phyloP scores from a whole-genome alignment of 2,888 invertebrate genomes.

The Xestia rhomboidea region DNA sequence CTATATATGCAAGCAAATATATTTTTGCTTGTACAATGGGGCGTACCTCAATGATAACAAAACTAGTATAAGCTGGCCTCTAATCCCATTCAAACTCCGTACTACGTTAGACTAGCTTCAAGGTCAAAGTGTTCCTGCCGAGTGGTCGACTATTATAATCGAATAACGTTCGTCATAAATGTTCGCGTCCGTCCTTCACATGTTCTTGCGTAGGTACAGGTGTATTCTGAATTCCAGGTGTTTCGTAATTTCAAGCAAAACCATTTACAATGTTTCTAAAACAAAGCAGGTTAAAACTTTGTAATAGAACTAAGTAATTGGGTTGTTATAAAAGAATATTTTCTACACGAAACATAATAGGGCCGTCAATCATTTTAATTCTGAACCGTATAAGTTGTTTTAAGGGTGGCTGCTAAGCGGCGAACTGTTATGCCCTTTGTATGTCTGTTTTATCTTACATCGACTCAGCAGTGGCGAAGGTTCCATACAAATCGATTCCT shows the following conservation, averaged over 20 bases:
- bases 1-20: too few relatives aligned
- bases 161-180: background rate
- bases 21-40: background rate
- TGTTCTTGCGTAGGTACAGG: background rate
- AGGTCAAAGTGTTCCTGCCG: background rate
- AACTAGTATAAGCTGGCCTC: background rate
- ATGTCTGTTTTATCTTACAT: background rate
- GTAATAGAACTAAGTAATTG: constrained; percentile 53
- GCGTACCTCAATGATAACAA: background rate
- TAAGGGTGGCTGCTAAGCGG: background rate
- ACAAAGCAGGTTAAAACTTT: constrained; percentile 32
- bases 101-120: background rate
- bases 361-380: constrained; percentile 47
- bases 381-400: constrained; percentile 11
- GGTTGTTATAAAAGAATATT: constrained; percentile 61
- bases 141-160: background rate
- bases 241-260: constrained; percentile 20
- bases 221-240: background rate
- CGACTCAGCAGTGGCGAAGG: too few relatives aligned
- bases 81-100: background rate
- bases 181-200: background rate
- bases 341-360: constrained; percentile 49
- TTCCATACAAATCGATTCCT: too few relatives aligned
- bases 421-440: background rate
- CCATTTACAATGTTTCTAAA: constrained; percentile 21